Evolutionary conservation across 2,888 invertebrate genomes (phyloP), one percentile per base, ranked within the genome.

Genomic region (Dasypolia templi): DNA sequence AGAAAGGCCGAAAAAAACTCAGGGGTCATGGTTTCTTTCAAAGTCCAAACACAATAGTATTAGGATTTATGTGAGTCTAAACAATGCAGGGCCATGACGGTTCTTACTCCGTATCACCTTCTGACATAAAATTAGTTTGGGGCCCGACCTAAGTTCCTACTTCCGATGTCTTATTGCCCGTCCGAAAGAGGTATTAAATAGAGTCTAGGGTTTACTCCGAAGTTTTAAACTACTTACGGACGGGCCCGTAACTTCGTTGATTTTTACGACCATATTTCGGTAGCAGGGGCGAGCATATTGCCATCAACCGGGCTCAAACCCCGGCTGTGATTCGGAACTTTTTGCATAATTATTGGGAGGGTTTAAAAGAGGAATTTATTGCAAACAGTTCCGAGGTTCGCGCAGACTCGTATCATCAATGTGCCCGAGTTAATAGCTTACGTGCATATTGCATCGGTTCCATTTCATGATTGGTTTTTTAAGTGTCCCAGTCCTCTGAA

Each of bases 361-460:
- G 59, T 82, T 81, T 77, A 80, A 82, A 81, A 65, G 58, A 65
- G 53, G 76, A 44, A 73, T 77, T 82, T 76, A 79, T 77, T 80
- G 73, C 49, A 66, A 77, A 73, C 66, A n/a, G 72, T 44, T 29
- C 58, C 62, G 69, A 32, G 69, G 51, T 46, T 44, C 69, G 61
- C 42, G 67, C 74, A 65, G 67, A 26, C 71, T 59, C 62, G 58
- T 75, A 79, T 80, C 80, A 79, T 80, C 80, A 77, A 64, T 77
- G 72, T 68, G 74, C 77, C 66, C 75, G 78, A 87, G 88, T 89
- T 92, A 91, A 92, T 89, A 87, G 89, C 84, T 84, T 88, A 89
- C 89, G 87, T 92, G 91, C 90, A 91, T 90, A 91, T 89, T 91
- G 91, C 90, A 90, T 88, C 83, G 88, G 73, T 63, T 87, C 90